Base-by-base conservation (phyloP, 2,888 invertebrate genomes). In the Volucella zonaria region DNA sequence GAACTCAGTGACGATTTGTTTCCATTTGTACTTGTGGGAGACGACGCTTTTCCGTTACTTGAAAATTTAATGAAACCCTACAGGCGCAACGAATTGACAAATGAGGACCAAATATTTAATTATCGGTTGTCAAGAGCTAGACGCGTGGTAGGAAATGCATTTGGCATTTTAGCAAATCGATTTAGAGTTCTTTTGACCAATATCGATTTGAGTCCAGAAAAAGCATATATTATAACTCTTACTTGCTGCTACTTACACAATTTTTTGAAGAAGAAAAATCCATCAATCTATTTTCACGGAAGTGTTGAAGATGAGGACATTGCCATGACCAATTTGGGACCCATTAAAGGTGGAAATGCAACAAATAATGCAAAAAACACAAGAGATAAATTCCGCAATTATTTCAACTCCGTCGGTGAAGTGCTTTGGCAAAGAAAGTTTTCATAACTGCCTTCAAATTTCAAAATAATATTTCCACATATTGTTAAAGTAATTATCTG, bases 141-240 rank as follows among this genome's bases (percentile, higher is more conserved):
- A 66, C 51, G 47, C 42, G n/a, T 73, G 15, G 62, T 74, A 42
- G 64, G 64, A 52, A 74, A 74, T 52, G 74, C 62, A 10, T 74
- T 74, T 14, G 64, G 64, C 12, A 74, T 74, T 14, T 15, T 64
- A 12, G 8, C 74, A 10, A 58, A 58, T 11, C 40, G 67, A 49
- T 76, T 77, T 11, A 8, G 68, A 23, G 43, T 68, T 11, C 54
- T 77, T 10, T 38, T 38, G 18, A 23, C 18, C 18, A 42, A 68
- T 3, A 49, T 77, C 9, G 23, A 77, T 68, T 45, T 77, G 4
- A 68, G 42, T 8, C 61, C 68, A 15, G 62, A 70, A 14, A 70
- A 77, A 45, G 52, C 31, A 14, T 43, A 62, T 6, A 70, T 6
- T 45, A 54, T 77, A 70, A 38, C 54, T 8, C 31, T 77, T 49